Evolutionary conservation across 2,888 invertebrate genomes (phyloP), one percentile per base, ranked within the genome.

Genomic region (Rotaria macrura): DNA sequence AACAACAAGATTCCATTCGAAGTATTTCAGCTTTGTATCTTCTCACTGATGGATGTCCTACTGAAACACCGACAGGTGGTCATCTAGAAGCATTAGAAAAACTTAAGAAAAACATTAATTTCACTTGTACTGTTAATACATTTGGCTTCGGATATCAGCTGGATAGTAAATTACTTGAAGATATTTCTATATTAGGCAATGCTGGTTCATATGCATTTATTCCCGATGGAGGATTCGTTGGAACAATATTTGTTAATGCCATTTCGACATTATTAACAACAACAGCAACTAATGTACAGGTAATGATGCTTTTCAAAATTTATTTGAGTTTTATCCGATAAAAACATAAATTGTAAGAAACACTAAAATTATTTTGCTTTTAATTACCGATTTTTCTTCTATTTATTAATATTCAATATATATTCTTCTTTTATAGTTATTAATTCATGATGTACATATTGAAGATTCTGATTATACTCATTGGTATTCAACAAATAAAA

Each of bases 231-330:
- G 74, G 79, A 40, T 84, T 86, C 74, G 84, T 86, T 10, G 86
- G 86, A n/a, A 86, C 86, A 17, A 65, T 86, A 12, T 86, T 86
- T 54, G 57, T 86, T 25, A 86, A 86, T 57, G 84, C 79, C 40
- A 38, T 86, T 34, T 20, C 84, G 10, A 84, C 47, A 34, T 54
- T 79, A 49, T 84, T 86, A 54, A 14, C 54, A n/a, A 86, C 83
- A 49, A 52, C 74, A 7, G 74, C 54, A 55, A 74, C 84, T 83
- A 85, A 84, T 83, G 29, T 86, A 10, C 65, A 65, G 29, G 65
- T 79, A 40, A 79, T n/a, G 23, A 52, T 49, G 14, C 49, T 49
- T 17, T 49, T 49, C 49, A 49, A 49, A 14, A 14, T 49, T 49
- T 9, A 9, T 49, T 49, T 49, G 17, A 49, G 17, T 14, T 49